phyloP scores from a whole-genome alignment of 2,797 vertebrate species.

The Cyprinella venusta region DNA sequence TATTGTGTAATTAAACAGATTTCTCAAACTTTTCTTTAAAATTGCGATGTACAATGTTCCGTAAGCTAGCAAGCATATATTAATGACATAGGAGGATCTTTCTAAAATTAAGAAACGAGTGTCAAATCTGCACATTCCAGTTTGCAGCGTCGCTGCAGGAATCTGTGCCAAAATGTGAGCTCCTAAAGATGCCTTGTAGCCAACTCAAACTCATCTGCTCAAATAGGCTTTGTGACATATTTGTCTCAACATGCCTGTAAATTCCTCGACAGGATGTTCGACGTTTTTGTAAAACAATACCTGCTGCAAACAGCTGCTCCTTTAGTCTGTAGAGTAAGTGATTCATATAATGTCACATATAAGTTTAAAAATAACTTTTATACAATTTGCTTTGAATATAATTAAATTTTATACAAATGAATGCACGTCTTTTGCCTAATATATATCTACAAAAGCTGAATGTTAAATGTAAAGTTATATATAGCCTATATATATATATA shows the following conservation, averaged over 20 bases:
- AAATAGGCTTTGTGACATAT: background rate
- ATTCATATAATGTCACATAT: background rate
- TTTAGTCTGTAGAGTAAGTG: background rate
- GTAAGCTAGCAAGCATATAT: background rate
- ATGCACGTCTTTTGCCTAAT: background rate
- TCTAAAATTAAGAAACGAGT: background rate
- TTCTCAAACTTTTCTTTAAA: background rate
- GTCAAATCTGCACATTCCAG: background rate
- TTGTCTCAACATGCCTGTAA: slow-evolving; percentile 18
- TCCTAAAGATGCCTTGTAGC: background rate
- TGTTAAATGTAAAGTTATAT: background rate
- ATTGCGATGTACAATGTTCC: background rate
- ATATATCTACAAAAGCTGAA: background rate
- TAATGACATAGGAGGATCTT: background rate
- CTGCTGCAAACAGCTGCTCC: background rate
- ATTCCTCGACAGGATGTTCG: slow-evolving; percentile 9
- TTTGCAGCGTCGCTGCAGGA: background rate
- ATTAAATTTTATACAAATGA: background rate
- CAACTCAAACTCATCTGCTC: background rate
- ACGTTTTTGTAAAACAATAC: background rate
- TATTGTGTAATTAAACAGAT: background rate
- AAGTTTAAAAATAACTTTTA: background rate
- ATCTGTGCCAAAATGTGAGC: background rate
- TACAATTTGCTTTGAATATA: background rate
- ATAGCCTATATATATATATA: too few relatives aligned